phyloP scores from a whole-genome alignment of 2,797 vertebrate genomes.

The Paramormyrops hopkinsi region DNA sequence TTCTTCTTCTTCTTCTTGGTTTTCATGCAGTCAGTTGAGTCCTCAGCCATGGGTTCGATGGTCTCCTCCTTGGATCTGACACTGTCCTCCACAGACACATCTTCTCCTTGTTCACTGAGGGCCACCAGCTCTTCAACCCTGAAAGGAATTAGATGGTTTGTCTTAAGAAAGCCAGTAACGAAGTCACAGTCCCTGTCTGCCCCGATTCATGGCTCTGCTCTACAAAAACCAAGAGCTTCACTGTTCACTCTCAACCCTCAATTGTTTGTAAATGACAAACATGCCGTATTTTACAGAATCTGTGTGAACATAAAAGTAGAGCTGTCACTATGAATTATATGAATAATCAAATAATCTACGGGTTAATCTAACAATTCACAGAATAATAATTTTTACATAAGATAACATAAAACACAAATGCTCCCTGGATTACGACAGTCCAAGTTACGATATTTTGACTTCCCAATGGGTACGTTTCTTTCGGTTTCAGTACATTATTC shows the following conservation, averaged over 20 bases:
- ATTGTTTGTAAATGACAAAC: neutral
- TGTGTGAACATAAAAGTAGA: neutral
- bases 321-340: neutral
- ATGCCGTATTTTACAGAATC: neutral
- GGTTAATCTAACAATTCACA: neutral
- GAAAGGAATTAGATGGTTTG: slow-evolving; percentile 25
- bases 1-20: slow-evolving; percentile 64
- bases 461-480: too few species aligned
- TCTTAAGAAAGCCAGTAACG: neutral
- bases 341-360: neutral
- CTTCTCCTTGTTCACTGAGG: slow-evolving; percentile 35
- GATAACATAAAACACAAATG: neutral
- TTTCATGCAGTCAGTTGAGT: slow-evolving; percentile 27
- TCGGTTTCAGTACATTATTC: too few species aligned
- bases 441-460: too few species aligned
- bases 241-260: neutral
- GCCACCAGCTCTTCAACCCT: slow-evolving; percentile 61
- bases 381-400: neutral
- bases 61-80: slow-evolving; percentile 24
- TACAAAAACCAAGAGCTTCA: neutral
- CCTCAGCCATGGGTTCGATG: neutral
- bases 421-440: too few species aligned
- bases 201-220: neutral
- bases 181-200: neutral
- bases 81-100: slow-evolving; percentile 16